phyloP scores from a whole-genome alignment of 2,888 invertebrate genomes.

The Synergus japonicus region DNA sequence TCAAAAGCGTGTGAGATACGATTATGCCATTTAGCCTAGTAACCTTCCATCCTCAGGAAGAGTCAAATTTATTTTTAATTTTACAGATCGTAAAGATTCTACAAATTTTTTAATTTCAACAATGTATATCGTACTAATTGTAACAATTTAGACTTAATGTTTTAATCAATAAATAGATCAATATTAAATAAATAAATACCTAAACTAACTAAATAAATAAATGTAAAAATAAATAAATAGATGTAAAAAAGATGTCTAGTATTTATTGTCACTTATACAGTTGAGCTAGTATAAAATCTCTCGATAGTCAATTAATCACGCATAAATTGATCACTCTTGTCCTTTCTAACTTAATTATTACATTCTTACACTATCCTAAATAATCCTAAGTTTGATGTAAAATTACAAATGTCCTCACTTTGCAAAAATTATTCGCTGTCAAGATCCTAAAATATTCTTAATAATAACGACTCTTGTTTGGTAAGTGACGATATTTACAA shows the following conservation, averaged over 20 bases:
- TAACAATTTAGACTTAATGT: too few relatives aligned
- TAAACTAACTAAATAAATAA: too few relatives aligned
- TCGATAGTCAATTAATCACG: background rate
- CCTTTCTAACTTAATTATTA: constrained; percentile 5
- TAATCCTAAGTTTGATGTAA: background rate
- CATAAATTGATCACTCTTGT: background rate
- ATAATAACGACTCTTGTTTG: background rate
- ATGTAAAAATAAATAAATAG: too few relatives aligned
- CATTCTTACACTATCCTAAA: background rate
- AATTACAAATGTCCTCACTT: background rate
- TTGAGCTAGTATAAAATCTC: background rate
- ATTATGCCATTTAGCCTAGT: constrained; percentile 54
- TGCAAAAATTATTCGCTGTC: background rate
- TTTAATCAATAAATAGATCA: too few relatives aligned
- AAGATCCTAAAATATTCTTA: background rate
- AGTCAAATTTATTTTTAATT: background rate
- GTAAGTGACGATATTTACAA: constrained; percentile 19
- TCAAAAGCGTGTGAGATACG: constrained; percentile 52
- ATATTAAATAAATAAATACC: too few relatives aligned
- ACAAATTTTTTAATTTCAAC: background rate
- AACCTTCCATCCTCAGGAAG: constrained; percentile 47
- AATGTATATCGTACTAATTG: background rate
- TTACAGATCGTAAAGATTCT: background rate
- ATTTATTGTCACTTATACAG: background rate
- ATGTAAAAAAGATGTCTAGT: background rate